Evolutionary conservation across 35 echinoderm and acorn worm species (phyloP).

Genomic region (Heliocidaris tuberculata): DNA sequence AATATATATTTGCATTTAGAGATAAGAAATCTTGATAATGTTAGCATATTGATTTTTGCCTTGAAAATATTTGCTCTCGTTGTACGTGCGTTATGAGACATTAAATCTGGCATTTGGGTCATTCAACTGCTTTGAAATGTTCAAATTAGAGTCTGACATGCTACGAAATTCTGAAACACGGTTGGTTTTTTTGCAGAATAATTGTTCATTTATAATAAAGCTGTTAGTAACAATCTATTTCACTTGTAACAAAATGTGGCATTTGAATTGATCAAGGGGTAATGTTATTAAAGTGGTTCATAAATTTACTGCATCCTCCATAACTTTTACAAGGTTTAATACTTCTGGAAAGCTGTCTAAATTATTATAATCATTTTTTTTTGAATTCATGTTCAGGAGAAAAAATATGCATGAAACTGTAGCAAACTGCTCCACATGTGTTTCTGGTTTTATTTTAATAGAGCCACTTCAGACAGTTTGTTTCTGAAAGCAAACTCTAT

Average conservation of each 20-base stretch:
- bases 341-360: too few species aligned
- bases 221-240: neutral
- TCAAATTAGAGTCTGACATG: neutral
- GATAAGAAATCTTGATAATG: neutral
- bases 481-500: too few species aligned
- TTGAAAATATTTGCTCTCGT: neutral
- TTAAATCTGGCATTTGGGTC: neutral
- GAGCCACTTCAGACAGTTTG: too few species aligned
- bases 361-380: too few species aligned
- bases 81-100: neutral
- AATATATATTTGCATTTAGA: neutral
- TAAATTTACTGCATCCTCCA: too few species aligned
- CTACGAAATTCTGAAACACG: neutral
- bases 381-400: too few species aligned
- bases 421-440: too few species aligned
- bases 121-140: neutral
- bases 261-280: neutral
- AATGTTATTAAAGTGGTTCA: too few species aligned
- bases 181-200: neutral
- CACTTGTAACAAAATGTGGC: neutral
- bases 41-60: neutral
- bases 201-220: too few species aligned
- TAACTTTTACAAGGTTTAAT: too few species aligned
- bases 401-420: too few species aligned
- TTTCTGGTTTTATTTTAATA: too few species aligned